phyloP scores from a whole-genome alignment of 2,113 vertebrate species.

The Gymnobelideus leadbeateri region DNA sequence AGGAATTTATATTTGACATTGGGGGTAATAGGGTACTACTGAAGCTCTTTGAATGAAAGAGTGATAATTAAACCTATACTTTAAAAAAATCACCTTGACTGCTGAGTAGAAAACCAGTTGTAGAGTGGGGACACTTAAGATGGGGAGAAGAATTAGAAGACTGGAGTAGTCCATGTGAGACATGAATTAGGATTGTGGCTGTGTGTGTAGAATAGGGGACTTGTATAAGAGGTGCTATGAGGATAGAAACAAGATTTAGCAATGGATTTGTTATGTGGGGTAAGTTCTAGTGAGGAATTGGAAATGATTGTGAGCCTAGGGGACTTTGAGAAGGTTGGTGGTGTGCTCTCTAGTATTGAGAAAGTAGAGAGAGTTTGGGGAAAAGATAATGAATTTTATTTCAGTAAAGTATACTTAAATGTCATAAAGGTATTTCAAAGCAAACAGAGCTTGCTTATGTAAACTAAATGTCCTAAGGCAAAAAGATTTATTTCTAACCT shows the following conservation, averaged over 20 bases:
- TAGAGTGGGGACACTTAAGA: background rate
- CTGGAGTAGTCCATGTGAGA: background rate
- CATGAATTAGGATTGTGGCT: background rate
- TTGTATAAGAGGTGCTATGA: background rate
- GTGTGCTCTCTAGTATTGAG: background rate
- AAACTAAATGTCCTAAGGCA: background rate
- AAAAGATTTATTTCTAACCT: background rate
- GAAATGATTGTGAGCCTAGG: background rate
- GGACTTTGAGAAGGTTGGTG: background rate
- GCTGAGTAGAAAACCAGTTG: background rate
- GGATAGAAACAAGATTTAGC: background rate
- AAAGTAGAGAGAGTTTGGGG: background rate
- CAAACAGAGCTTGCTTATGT: background rate
- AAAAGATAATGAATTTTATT: slow-evolving; percentile 1
- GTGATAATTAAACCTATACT: background rate
- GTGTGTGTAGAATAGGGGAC: background rate
- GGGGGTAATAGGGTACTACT: background rate
- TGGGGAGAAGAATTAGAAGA: background rate
- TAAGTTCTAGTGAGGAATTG: background rate
- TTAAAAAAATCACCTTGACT: background rate
- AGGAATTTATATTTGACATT: background rate
- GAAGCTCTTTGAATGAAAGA: background rate
- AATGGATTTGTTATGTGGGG: background rate
- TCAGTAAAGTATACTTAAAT: background rate
- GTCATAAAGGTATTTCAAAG: background rate